A percentile compares a stretch with the other conserved stretches of the same genome.
These are phyloP conservation scores for Petromus typicus DNA, from an alignment of 2,113 vertebrate species.

Conservation along the genomic window DNA sequence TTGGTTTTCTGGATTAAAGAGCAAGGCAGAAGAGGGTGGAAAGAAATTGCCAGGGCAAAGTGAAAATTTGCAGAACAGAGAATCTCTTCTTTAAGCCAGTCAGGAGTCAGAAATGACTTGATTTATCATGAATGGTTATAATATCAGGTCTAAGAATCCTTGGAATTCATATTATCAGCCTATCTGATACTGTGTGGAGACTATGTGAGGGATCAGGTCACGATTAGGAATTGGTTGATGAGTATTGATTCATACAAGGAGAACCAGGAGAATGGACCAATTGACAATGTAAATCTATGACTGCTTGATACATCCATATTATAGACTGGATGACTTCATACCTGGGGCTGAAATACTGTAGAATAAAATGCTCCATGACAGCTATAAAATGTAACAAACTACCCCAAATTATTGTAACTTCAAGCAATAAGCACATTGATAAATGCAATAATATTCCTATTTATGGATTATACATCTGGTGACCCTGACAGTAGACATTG, in stretches of 20 bases:
- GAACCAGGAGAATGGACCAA: not conserved
- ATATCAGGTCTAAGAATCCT: not conserved
- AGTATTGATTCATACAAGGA: not conserved
- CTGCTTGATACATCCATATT: not conserved
- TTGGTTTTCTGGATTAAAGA: constrained; percentile 10
- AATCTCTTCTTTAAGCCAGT: not conserved
- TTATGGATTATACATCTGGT: not conserved
- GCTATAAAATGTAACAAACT: not conserved
- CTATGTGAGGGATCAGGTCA: not conserved
- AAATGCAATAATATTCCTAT: not conserved
- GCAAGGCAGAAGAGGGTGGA: not conserved
- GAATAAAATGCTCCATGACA: not conserved
- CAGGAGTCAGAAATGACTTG: not conserved
- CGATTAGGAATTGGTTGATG: constrained; percentile 13
- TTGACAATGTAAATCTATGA: not conserved
- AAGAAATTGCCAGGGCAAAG: constrained; percentile 3
- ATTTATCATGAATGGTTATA: constrained; percentile 1
- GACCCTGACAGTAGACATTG: not conserved
- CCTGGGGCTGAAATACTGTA: not conserved
- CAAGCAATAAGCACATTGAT: constrained; percentile 26
- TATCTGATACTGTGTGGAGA: not conserved
- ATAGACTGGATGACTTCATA: not conserved
- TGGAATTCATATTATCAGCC: not conserved
- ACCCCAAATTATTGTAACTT: not conserved
- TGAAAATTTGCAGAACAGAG: not conserved